These are phyloP conservation scores for Chaetodon auriga DNA, from an alignment of 2,113 vertebrate species.

Conservation along the genomic window DNA sequence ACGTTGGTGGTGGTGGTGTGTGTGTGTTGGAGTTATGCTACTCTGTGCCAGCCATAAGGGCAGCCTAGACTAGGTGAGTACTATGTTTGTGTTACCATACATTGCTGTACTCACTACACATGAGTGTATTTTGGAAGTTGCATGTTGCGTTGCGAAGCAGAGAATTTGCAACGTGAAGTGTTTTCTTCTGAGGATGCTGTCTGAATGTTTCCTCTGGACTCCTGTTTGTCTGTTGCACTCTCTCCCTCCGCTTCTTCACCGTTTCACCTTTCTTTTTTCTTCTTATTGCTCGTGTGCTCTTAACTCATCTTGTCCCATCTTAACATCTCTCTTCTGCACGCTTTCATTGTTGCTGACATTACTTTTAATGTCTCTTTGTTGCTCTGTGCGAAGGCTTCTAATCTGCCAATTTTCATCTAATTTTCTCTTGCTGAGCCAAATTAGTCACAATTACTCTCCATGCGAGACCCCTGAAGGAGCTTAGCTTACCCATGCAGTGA, in stretches of 20 bases:
- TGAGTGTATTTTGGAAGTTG: conserved; percentile 38
- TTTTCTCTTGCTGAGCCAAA: conserved; percentile 49
- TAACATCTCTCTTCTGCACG: neutral
- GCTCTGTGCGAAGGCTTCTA: conserved; percentile 8
- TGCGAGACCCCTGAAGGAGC: conserved; percentile 44
- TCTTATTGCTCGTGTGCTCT: neutral
- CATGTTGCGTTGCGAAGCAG: conserved; percentile 3
- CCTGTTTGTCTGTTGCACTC: neutral
- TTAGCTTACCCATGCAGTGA: conserved; percentile 38
- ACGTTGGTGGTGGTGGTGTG: conserved; percentile 52
- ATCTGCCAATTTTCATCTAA: conserved; percentile 45
- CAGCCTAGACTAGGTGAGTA: conserved; percentile 82
- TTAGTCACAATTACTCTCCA: conserved; percentile 43
- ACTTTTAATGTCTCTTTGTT: conserved; percentile 33
- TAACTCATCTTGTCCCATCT: neutral
- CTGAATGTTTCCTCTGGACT: neutral
- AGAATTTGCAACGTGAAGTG: neutral
- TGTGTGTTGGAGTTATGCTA: conserved; percentile 74
- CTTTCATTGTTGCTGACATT: conserved; percentile 25
- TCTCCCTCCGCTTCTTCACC: neutral
- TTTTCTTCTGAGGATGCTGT: conserved; percentile 18
- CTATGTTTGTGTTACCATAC: conserved; percentile 52
- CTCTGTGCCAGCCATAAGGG: conserved; percentile 70
- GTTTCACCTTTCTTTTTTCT: neutral
- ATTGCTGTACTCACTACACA: conserved; percentile 29